Conservation (phyloP, 2,113 vertebrate species). For the Barbus barbus region DNA sequence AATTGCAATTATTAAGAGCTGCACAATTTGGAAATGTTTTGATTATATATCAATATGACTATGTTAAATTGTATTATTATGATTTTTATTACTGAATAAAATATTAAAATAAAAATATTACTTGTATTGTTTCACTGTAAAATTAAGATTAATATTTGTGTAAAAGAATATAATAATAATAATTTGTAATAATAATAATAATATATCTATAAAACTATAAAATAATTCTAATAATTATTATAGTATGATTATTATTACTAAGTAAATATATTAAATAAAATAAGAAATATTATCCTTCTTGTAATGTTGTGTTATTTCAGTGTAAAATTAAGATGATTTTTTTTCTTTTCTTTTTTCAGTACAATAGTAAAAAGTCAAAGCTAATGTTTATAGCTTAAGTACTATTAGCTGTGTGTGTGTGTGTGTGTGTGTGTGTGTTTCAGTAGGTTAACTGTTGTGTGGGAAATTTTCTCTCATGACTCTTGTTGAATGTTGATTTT, state of each 20-base stretch:
- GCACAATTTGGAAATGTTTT: background rate
- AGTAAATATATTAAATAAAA: background rate
- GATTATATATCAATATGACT: too few relatives aligned
- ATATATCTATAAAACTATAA: too few relatives aligned
- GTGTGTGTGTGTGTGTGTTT: background rate
- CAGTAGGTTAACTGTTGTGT: background rate
- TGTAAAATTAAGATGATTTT: too few relatives aligned
- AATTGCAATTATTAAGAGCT: background rate
- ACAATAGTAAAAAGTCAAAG: background rate
- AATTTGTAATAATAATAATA: too few relatives aligned
- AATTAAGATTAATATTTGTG: too few relatives aligned
- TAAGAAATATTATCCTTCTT: background rate
- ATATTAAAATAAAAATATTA: background rate
- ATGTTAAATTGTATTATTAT: too few relatives aligned
- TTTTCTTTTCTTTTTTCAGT: too few relatives aligned
- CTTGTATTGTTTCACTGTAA: too few relatives aligned
- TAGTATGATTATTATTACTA: background rate
- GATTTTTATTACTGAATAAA: too few relatives aligned
- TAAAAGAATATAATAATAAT: too few relatives aligned
- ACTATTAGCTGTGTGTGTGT: background rate
- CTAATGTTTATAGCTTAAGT: background rate
- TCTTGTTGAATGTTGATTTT: conserved; percentile 18
- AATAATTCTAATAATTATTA: background rate
- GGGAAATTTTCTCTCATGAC: background rate
- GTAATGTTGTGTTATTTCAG: too few relatives aligned